Base-by-base conservation (phyloP, 2,888 invertebrate species). In the Pseudoips prasinana region DNA sequence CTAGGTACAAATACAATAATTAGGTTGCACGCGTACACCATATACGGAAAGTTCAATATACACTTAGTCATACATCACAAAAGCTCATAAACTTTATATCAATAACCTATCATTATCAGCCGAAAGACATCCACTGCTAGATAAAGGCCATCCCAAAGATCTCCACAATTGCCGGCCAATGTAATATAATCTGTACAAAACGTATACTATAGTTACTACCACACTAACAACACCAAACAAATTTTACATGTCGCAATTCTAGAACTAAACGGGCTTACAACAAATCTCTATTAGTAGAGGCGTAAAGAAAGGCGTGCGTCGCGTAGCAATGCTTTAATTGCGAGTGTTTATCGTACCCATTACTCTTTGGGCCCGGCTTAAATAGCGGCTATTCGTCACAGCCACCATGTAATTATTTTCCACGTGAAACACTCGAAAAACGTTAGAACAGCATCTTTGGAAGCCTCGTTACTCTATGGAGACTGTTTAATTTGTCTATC, bases 301-400 rank as follows among this genome's bases (percentile, higher is more conserved):
- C 68, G 76, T 75, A 83, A 85, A 83, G 85, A 86, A 83, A 83
- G 64, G 79, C 82, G 85, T 83, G 84, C 80, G 85, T 84, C 86
- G 86, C 74, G 70, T 83, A 66, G 83, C 84, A 81, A 86, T 85
- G 84, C 76, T 86, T 87, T 86, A 86, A 87, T 87, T 87, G 85
- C 75, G 68, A 63, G 73, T 83, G 81, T 86, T 87, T 87, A 87
- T 86, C 82, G 80, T 74, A 47, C 59, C 75, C 69, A 87, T 87
- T 84, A 78, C 74, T 87, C 87, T 84, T 73, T 76, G 77, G 76
- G 77, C 70, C 58, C 64, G 69, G 75, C 78, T 82, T 84, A 85
- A 86, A 84, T 83, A 82, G 86, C 80, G 70, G 67, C 70, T 81
- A 78, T 87, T 86, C 79, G 81, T 88, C 82, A 86, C 82, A 58